Evolutionary conservation across 2,888 invertebrate genomes (phyloP), one percentile per base, ranked within the genome.

Genomic region (Macaria liturata): DNA sequence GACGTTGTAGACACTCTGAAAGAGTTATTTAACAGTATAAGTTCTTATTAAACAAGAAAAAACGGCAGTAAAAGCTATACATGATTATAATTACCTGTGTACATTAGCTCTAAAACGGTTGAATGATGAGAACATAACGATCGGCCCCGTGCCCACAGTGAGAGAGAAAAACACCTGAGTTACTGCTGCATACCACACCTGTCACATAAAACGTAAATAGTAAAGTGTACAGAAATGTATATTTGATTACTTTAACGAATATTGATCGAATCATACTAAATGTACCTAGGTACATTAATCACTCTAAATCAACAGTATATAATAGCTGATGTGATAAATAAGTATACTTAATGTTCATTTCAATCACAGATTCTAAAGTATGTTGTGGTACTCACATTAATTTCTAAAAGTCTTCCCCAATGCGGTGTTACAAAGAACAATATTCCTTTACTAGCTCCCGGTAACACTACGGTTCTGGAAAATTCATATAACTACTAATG

Each of bases 131-230:
- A 95, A 96, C 95, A 96, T 96, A 30, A 95, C 93, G 52, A 96
- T 93, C 0, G 95, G 94, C 32, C 96, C 96, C 66, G 95, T 94
- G 55, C 95, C 95, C 30, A 96, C 94, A 37, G 95, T 94, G 32
- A 96, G 84, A 0, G 96, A 96, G 84, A 96, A 96, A 83, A 96
- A 96, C 51, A 95, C 95, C 78, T 96, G 96, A 0, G 95, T 95
- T 0, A 95, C 95, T 1, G 96, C 96, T 20, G 95, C 95, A 72
- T 95, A 95, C 96, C 96, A 96, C 4, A 96, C 95, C 69, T 71
- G 56, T 39, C 1, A 37, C 4, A 37, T 37, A 37, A 37, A 37
- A 37, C 4, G n/a, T n/a, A n/a, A 37, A 37, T 4, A 6, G 34
- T 37, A 37, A 6, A 37, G 7, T 37, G 34, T 7, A 6, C 4